Conservation (phyloP, 2,888 invertebrate genomes). For the Drosophila atripex region DNA sequence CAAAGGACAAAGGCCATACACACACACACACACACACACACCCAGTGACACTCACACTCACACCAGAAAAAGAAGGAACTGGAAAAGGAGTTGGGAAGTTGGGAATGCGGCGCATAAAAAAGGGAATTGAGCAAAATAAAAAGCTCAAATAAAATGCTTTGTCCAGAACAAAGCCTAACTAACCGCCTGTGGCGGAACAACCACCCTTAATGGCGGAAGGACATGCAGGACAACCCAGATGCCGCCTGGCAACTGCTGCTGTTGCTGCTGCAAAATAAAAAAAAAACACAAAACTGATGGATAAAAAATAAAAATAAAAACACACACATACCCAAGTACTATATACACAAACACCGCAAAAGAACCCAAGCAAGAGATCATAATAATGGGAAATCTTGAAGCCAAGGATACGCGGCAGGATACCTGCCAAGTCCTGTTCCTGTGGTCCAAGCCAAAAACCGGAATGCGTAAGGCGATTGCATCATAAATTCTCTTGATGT, state of each 20-base stretch:
- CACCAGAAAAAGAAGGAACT: slow-evolving; percentile 43
- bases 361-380: slow-evolving; percentile 70
- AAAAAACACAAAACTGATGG: slow-evolving; percentile 5
- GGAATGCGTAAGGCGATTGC: slow-evolving; percentile 70
- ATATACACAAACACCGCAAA: slow-evolving; percentile 30
- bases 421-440: slow-evolving; percentile 63
- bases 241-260: slow-evolving; percentile 72
- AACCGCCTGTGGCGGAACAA: slow-evolving; percentile 65
- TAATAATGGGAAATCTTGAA: slow-evolving; percentile 76
- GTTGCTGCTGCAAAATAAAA: slow-evolving; percentile 55
- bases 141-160: slow-evolving; percentile 79
- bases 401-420: slow-evolving; percentile 71
- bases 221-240: slow-evolving; percentile 68
- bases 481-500: slow-evolving; percentile 72
- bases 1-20: slow-evolving; percentile 62
- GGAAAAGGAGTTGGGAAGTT: slow-evolving; percentile 40
- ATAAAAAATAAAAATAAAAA: slow-evolving; percentile 30
- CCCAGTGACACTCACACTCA: slow-evolving; percentile 7
- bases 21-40: slow-evolving; percentile 9
- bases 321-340: slow-evolving; percentile 36
- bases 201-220: slow-evolving; percentile 75
- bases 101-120: slow-evolving; percentile 35
- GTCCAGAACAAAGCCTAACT: slow-evolving; percentile 71
- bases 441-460: slow-evolving; percentile 18
- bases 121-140: slow-evolving; percentile 70